Conservation (phyloP, 1,140 invertebrate species). For the Pararge aegeria region DNA sequence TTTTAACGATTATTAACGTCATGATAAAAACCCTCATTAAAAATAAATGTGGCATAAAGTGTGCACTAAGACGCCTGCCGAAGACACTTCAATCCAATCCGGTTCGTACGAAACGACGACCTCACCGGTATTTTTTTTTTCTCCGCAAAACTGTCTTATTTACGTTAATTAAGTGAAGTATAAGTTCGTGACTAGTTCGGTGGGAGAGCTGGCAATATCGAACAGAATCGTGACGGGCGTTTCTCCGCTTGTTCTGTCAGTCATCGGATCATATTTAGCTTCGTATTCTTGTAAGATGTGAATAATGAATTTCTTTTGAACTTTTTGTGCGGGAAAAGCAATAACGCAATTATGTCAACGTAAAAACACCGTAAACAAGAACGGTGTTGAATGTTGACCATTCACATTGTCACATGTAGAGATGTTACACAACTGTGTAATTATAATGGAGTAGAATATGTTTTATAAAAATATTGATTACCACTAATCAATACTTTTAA, state of each 20-base stretch:
- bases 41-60: constrained; percentile 68
- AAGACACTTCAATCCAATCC: constrained; percentile 57
- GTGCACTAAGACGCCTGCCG: constrained; percentile 48
- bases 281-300: constrained; percentile 6
- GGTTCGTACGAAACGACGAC: constrained; percentile 60
- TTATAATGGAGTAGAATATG: too few relatives aligned
- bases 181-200: constrained; percentile 76
- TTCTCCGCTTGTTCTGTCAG: constrained; percentile 41
- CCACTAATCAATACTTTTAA: too few relatives aligned
- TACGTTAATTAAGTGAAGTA: constrained; percentile 78
- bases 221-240: constrained; percentile 53
- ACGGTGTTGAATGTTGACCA: neutral
- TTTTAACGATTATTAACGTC: constrained; percentile 46
- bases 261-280: constrained; percentile 44
- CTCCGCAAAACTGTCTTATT: constrained; percentile 76
- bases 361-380: neutral
- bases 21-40: constrained; percentile 62
- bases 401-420: neutral
- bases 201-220: constrained; percentile 46
- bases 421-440: too few relatives aligned
- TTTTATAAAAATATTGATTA: too few relatives aligned
- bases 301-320: neutral
- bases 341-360: neutral
- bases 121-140: constrained; percentile 58
- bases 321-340: neutral